Base-by-base conservation (phyloP, 2,888 invertebrate genomes). In the Pyrocoelia pectoralis region DNA sequence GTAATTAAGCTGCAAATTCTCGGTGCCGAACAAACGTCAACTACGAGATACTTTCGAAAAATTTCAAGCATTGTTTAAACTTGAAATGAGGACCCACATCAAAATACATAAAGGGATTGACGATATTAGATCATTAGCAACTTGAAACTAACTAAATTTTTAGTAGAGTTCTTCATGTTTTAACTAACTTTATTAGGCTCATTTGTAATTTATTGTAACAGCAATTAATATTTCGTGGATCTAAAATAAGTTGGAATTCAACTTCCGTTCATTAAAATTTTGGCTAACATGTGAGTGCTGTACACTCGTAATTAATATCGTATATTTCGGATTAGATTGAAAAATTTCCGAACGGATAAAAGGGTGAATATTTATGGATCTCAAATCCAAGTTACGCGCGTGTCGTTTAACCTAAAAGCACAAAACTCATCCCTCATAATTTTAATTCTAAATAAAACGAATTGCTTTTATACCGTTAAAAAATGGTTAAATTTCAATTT, bases 371-470 rank as follows among this genome's bases (percentile, higher is more conserved):
- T 49, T 49, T 49, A 49, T 49, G 38, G 29, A 18, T 49, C 12
- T 12, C 14, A 33, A 56, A 56, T 17, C 46, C 46, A 18, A 24
- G 29, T 46, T 55, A 14, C 13, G 46, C 48, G 33, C 56, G 33
- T 48, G 46, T 56, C 56, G 46, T 48, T 56, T 38, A 49, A 56
- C 48, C 13, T 29, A 49, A 56, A 56, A 48, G 56, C 49, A n/a
- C 33, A 33, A 33, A 49, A 29, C 29, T 14, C 28, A 15, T 46
- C 56, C 38, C 29, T 55, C 46, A 14, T 55, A 6, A 17, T 46
- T 55, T 55, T 46, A 55, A 55, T 55, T 55, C 29, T 43, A 55
- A 55, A 55, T 41, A 55, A 55, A 43, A 55, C 12, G 38, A 38
- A 12, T 38, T 2, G 13, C 41, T 8, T 43, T 13, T 13, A 15